A percentile compares a stretch with the other conserved stretches of the same genome.
Evolutionary conservation across 2,113 vertebrate species (phyloP).

Genomic region (Thinocorus orbignyianus): DNA sequence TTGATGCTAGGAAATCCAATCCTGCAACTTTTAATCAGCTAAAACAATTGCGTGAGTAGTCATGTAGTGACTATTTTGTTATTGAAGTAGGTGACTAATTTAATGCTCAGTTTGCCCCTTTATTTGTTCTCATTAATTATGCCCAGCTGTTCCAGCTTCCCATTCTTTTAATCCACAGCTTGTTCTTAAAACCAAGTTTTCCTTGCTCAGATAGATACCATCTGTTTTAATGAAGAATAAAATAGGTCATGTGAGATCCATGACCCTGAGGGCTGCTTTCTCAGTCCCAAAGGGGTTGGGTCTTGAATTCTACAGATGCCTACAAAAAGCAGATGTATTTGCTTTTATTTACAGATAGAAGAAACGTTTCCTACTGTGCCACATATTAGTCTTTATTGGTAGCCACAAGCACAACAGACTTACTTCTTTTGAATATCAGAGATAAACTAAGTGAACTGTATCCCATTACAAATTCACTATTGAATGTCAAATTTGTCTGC

Average conservation of each 20-base stretch:
- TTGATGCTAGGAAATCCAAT: constrained; percentile 2
- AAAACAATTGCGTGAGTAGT: not conserved
- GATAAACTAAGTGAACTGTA: not conserved
- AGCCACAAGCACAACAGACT: not conserved
- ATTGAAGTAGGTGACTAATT: constrained; percentile 9
- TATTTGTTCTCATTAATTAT: constrained; percentile 35
- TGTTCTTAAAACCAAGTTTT: constrained; percentile 34
- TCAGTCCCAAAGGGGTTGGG: not conserved
- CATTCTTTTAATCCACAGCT: not conserved
- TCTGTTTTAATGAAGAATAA: constrained; percentile 52
- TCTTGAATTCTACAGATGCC: constrained; percentile 13
- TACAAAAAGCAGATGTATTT: not conserved
- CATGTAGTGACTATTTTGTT: not conserved
- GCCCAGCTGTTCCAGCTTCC: not conserved
- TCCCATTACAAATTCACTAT: not conserved
- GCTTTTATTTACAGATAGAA: constrained; percentile 12
- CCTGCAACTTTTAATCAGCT: not conserved
- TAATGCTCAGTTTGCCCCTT: not conserved
- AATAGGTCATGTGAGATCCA: constrained; percentile 31
- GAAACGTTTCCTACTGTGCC: not conserved
- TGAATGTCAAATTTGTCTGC: not conserved
- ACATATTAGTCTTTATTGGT: not conserved
- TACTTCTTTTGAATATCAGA: not conserved
- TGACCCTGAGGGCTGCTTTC: not conserved
- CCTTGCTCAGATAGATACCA: constrained; percentile 20